phyloP scores from a whole-genome alignment of 1,140 invertebrate genomes.

The Frieseomelitta varia region DNA sequence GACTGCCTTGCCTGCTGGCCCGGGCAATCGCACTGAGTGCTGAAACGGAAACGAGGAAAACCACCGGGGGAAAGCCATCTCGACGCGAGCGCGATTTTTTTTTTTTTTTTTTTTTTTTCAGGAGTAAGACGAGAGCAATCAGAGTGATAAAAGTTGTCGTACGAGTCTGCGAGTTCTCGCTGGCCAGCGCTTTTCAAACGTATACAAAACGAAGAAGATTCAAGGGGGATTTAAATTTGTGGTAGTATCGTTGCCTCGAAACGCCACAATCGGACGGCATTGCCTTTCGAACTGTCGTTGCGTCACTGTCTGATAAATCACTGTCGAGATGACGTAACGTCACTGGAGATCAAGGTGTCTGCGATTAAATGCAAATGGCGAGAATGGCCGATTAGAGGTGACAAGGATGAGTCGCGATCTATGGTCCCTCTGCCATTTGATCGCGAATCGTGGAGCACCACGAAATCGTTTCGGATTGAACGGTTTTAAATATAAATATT shows the following conservation, averaged over 20 bases:
- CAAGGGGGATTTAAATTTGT: too few relatives aligned
- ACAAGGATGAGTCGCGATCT: not conserved
- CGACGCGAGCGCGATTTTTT: not conserved
- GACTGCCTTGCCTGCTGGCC: not conserved
- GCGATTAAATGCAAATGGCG: slow-evolving; percentile 27
- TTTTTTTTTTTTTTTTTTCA: too few relatives aligned
- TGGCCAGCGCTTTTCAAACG: too few relatives aligned
- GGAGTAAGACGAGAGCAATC: too few relatives aligned
- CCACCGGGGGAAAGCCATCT: not conserved
- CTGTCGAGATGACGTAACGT: not conserved
- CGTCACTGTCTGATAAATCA: not conserved
- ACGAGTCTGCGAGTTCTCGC: not conserved
- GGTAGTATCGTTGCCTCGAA: too few relatives aligned
- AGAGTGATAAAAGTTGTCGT: too few relatives aligned
- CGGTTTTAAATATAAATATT: not conserved
- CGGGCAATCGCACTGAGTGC: slow-evolving; percentile 40
- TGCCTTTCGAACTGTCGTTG: slow-evolving; percentile 4
- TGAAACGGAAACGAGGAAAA: not conserved
- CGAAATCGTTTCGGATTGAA: not conserved
- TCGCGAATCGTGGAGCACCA: not conserved
- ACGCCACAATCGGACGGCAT: not conserved
- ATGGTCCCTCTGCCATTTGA: not conserved
- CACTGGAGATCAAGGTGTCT: slow-evolving; percentile 15
- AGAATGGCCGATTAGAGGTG: not conserved
- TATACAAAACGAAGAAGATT: not conserved